Evolutionary conservation across 2,888 invertebrate species (phyloP).

Genomic region (Mythimna loreyi): DNA sequence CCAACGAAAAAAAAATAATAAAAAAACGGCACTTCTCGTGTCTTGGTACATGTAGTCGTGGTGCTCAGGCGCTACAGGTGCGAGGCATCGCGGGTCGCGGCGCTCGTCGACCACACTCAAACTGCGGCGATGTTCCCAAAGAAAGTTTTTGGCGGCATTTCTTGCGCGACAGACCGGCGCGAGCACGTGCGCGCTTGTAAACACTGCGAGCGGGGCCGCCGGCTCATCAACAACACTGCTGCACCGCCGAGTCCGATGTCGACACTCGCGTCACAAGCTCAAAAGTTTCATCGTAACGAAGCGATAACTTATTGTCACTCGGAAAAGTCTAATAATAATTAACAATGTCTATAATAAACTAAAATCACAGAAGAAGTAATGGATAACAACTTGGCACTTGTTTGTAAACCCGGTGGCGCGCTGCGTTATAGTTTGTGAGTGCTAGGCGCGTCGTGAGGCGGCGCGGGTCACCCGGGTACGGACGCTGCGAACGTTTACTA

Average conservation of each 20-base stretch:
- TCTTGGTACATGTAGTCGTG: slow-evolving; percentile 86
- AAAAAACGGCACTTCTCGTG: slow-evolving; percentile 84
- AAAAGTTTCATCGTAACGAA: slow-evolving; percentile 74
- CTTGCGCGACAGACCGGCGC: slow-evolving; percentile 81
- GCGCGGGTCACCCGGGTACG: slow-evolving; percentile 85
- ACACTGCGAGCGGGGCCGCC: slow-evolving; percentile 73
- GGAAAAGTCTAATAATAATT: slow-evolving; percentile 71
- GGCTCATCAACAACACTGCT: slow-evolving; percentile 59
- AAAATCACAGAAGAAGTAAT: slow-evolving; percentile 80
- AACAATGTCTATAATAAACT: slow-evolving; percentile 64
- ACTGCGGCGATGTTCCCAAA: slow-evolving; percentile 82
- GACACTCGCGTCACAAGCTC: slow-evolving; percentile 67
- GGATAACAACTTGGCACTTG: slow-evolving; percentile 82
- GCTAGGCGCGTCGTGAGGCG: slow-evolving; percentile 77
- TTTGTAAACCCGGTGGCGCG: slow-evolving; percentile 78
- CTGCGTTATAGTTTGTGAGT: slow-evolving; percentile 78
- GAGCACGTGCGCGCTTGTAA: slow-evolving; percentile 87
- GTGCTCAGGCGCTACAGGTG: slow-evolving; percentile 85
- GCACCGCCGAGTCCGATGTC: slow-evolving; percentile 28
- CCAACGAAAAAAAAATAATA: slow-evolving; percentile 89
- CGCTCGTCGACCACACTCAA: slow-evolving; percentile 78
- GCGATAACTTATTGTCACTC: slow-evolving; percentile 74
- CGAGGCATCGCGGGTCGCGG: slow-evolving; percentile 80
- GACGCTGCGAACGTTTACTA: slow-evolving; percentile 89
- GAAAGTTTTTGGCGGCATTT: slow-evolving; percentile 90